Conservation (phyloP, 2,113 vertebrate genomes). For the Burhinus oedicnemus region DNA sequence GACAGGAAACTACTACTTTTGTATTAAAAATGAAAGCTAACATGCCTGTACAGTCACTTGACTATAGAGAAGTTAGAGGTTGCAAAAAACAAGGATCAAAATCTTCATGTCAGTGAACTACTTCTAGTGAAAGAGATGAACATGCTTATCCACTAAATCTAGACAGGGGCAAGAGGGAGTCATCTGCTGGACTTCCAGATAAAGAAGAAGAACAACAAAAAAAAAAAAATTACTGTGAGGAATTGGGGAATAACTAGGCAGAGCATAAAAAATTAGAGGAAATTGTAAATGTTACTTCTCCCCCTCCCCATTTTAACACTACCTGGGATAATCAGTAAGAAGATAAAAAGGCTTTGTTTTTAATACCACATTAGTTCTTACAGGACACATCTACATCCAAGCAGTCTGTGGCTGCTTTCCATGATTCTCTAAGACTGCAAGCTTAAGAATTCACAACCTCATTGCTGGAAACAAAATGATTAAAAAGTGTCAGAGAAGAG, state of each 20-base stretch:
- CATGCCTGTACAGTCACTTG: not conserved
- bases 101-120: not conserved
- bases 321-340: not conserved
- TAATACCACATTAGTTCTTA: not conserved
- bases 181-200: not conserved
- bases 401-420: not conserved
- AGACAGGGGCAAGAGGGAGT: not conserved
- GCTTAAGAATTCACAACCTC: not conserved
- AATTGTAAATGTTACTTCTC: not conserved
- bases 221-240: not conserved
- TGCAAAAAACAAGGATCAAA: not conserved
- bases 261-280: not conserved
- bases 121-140: not conserved
- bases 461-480: conserved; percentile 10
- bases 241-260: not conserved
- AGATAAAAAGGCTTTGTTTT: not conserved
- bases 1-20: not conserved
- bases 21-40: not conserved
- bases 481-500: conserved; percentile 22
- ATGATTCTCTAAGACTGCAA: not conserved
- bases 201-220: not conserved
- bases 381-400: not conserved
- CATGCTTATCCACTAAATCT: not conserved
- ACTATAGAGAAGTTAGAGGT: not conserved
- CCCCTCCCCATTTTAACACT: not conserved